phyloP scores from a whole-genome alignment of 2,797 vertebrate genomes.

The Acestrorhynchus altus region DNA sequence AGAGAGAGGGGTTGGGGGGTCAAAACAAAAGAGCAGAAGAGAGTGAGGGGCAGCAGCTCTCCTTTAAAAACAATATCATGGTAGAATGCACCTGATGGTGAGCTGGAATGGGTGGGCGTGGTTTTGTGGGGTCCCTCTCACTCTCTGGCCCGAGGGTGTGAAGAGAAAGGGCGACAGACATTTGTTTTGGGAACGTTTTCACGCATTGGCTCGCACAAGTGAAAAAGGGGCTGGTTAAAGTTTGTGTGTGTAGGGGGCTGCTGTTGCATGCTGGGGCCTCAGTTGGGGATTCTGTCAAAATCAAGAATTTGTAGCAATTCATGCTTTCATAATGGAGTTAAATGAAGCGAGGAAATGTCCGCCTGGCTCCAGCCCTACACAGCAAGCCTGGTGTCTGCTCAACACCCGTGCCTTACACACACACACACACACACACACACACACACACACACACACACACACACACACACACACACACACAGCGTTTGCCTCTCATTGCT shows the following conservation, averaged over 20 bases:
- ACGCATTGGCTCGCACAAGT: conserved; percentile 66
- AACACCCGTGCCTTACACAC: conserved; percentile 52
- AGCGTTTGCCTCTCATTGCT: neutral
- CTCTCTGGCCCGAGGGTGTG: conserved; percentile 49
- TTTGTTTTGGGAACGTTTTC: conserved; percentile 72
- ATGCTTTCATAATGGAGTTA: conserved; percentile 83
- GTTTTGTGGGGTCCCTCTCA: conserved; percentile 45
- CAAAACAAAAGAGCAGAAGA: conserved; percentile 47
- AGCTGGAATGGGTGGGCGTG: conserved; percentile 67
- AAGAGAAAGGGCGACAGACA: conserved; percentile 61
- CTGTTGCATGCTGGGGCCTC: conserved; percentile 60
- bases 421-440: conserved; percentile 8
- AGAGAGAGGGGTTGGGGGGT: too few relatives aligned
- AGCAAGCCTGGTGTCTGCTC: conserved; percentile 67
- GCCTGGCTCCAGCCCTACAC: conserved; percentile 68
- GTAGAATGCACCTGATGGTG: conserved; percentile 75
- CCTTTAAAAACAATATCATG: conserved; percentile 71
- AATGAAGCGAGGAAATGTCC: conserved; percentile 82
- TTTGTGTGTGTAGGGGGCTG: conserved; percentile 50
- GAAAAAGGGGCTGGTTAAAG: conserved; percentile 66
- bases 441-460: neutral
- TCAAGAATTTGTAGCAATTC: conserved; percentile 84
- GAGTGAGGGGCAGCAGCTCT: conserved; percentile 35
- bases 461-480: neutral
- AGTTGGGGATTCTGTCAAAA: conserved; percentile 76